phyloP scores from a whole-genome alignment of 2,888 invertebrate species.

The Mesorhabditis spiculigera region DNA sequence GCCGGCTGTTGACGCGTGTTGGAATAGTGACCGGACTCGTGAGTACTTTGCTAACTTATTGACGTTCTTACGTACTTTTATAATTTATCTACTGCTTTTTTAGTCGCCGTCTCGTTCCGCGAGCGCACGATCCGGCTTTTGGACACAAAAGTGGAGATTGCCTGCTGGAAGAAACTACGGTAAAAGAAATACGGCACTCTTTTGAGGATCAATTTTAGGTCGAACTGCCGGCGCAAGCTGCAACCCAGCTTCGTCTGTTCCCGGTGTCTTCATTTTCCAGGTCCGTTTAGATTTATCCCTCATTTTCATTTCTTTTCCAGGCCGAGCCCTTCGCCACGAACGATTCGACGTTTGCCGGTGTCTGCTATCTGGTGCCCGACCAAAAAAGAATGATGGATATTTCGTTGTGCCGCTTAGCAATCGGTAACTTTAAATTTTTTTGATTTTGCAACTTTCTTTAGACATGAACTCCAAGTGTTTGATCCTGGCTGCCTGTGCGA shows the following conservation, averaged over 20 bases:
- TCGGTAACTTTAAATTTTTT: not conserved
- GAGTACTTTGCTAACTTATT: not conserved
- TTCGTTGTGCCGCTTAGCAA: conserved; percentile 1
- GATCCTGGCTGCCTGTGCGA: not conserved
- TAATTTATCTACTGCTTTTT: not conserved
- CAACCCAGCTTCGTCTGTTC: not conserved
- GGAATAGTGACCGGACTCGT: not conserved
- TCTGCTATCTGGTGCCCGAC: conserved; percentile 3
- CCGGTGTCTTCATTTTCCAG: not conserved
- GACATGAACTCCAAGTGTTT: not conserved
- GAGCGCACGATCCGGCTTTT: not conserved
- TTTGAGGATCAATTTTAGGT: not conserved
- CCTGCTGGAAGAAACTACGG: conserved; percentile 5
- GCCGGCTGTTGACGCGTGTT: not conserved
- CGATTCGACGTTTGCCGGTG: not conserved
- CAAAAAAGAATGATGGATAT: not conserved
- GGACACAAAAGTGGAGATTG: not conserved
- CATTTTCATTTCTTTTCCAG: too few species aligned
- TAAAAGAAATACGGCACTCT: not conserved
- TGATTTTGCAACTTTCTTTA: not conserved
- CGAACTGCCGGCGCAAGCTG: not conserved
- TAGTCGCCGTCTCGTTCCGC: conserved; percentile 5
- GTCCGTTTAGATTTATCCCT: not conserved
- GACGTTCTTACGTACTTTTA: not conserved
- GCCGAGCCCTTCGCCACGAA: not conserved